Evolutionary conservation across 2,888 invertebrate genomes (phyloP).

Genomic region (Lamproptera curius): DNA sequence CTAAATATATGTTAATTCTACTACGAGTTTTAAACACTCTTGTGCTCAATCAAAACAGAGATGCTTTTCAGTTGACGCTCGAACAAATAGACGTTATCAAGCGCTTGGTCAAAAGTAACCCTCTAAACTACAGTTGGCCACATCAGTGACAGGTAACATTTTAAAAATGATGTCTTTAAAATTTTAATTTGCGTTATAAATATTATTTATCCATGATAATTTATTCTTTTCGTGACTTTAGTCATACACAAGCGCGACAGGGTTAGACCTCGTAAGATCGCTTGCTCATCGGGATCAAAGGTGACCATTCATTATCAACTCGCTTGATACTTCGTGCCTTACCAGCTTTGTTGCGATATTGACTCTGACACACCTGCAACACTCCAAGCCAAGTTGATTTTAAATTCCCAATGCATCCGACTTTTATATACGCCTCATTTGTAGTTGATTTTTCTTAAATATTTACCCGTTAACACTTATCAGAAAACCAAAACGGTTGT

Average conservation of each 20-base stretch:
- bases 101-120: conserved; percentile 83
- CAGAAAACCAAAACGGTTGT: too few species aligned
- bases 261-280: conserved; percentile 85
- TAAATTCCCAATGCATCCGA: not conserved
- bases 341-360: conserved; percentile 89
- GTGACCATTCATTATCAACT: conserved; percentile 91
- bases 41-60: conserved; percentile 83
- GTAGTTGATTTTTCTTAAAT: not conserved
- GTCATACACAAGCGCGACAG: conserved; percentile 83
- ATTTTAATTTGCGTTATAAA: too few species aligned
- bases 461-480: too few species aligned
- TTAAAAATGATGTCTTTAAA: too few species aligned
- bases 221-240: conserved; percentile 44
- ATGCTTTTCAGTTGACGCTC: conserved; percentile 83
- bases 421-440: not conserved
- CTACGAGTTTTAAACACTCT: too few species aligned
- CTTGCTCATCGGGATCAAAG: conserved; percentile 90
- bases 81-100: conserved; percentile 87
- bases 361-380: conserved; percentile 91
- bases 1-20: too few species aligned
- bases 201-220: too few species aligned
- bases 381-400: conserved; percentile 85
- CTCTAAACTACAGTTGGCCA: conserved; percentile 79
- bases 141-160: conserved; percentile 84
- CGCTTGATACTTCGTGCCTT: conserved; percentile 87